Base-by-base conservation (phyloP, 2,797 vertebrate genomes). In the Coreius guichenoti region DNA sequence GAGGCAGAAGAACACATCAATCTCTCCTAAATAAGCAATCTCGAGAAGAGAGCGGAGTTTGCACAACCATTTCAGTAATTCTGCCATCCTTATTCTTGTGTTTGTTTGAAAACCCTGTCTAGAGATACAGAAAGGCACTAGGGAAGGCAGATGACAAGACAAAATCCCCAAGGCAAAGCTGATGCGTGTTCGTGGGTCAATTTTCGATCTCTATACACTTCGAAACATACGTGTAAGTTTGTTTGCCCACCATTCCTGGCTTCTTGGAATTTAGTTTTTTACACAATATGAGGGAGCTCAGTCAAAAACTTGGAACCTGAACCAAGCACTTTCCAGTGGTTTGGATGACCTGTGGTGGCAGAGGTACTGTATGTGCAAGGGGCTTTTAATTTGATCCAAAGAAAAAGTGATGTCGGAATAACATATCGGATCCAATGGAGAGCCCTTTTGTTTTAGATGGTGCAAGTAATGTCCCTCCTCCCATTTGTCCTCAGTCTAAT, bases 111-210 rank as follows among this genome's bases (percentile, higher is more conserved):
- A 94, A 95, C 94, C 95, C 93, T 94, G 93, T 94, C 93, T 90
- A 91, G 92, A 92, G 92, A 94, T 92, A 91, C 90, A 93, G 92
- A 93, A 95, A 96, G 95, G 95, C 95, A 96, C 95, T 95, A 94
- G 92, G 92, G 93, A 93, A 93, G 92, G 92, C 93, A 93, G 93
- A 94, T 93, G 85, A 93, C 92, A 83, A 89, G 81, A 84, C 91
- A 91, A 88, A 86, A 80, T 89, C 89, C 91, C 90, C 74, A 80
- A 90, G 90, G 84, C 88, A 90, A 94, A 94, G 91, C 92, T 93
- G 93, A 91, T 90, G 6, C 31, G 16, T 91, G 91, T 91, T 92
- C 87, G 90, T 89, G 87, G 88, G 87, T 85, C 26, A 74, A 29
- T 51, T 85, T 82, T 83, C 72, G 56, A 80, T 86, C 81, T 85